A percentile compares a stretch with the other conserved stretches of the same genome.
Evolutionary conservation across 2,113 vertebrate genomes (phyloP).

Genomic region (Phaethornis superciliosus): DNA sequence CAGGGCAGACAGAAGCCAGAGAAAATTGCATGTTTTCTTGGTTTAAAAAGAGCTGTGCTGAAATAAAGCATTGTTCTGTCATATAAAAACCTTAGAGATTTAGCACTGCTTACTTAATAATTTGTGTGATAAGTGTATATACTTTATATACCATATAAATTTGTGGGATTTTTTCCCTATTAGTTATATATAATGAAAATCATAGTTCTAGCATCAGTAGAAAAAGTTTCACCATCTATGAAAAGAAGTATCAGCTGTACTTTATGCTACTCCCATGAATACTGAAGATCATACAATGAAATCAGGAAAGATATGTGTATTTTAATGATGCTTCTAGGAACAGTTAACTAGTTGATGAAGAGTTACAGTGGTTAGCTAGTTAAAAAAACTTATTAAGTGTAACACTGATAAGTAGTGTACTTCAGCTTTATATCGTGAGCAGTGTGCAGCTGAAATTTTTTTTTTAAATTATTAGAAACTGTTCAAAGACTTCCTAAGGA

Average conservation of each 20-base stretch:
- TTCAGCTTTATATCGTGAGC: neutral
- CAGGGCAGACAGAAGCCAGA: neutral
- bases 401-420: neutral
- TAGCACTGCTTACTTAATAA: neutral
- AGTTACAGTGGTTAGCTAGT: neutral
- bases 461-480: neutral
- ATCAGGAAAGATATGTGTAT: neutral
- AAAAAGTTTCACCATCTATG: neutral
- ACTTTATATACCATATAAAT: neutral
- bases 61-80: neutral
- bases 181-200: neutral
- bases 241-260: neutral
- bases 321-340: neutral
- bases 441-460: neutral
- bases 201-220: neutral
- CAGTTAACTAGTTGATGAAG: neutral
- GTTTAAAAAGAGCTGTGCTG: neutral
- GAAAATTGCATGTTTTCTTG: neutral
- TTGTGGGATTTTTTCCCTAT: neutral
- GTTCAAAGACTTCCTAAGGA: neutral
- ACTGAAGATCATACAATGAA: neutral
- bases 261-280: neutral
- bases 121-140: neutral
- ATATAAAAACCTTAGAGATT: neutral
- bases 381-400: neutral